These are phyloP conservation scores for Nanorana parkeri DNA, from an alignment of 2,113 vertebrate genomes.

Conservation along the genomic window DNA sequence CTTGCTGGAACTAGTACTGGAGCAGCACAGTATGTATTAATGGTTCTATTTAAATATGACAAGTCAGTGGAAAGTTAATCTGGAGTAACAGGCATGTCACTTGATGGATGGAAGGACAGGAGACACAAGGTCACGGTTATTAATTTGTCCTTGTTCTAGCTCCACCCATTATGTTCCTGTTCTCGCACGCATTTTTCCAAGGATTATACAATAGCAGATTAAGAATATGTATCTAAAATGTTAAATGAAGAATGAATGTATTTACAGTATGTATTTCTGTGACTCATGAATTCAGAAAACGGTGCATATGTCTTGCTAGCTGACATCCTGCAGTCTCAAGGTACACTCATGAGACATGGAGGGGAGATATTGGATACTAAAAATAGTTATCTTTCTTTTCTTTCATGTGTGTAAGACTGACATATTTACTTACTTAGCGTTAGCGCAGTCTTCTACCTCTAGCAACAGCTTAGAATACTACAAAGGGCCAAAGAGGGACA, in stretches of 20 bases:
- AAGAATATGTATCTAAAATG: not conserved
- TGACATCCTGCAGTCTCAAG: not conserved
- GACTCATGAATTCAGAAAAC: not conserved
- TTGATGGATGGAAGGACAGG: conserved; percentile 15
- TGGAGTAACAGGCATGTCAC: not conserved
- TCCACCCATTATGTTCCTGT: conserved; percentile 29
- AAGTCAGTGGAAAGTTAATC: not conserved
- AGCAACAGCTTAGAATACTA: not conserved
- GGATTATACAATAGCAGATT: not conserved
- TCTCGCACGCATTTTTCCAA: conserved; percentile 18
- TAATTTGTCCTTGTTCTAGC: conserved; percentile 16
- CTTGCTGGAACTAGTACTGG: not conserved
- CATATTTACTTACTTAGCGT: not conserved
- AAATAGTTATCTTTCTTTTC: conserved; percentile 19
- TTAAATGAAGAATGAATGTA: not conserved
- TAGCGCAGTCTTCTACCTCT: not conserved
- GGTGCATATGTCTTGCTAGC: not conserved
- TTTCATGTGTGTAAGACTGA: conserved; percentile 5
- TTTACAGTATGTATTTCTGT: not conserved
- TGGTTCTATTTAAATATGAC: conserved; percentile 7
- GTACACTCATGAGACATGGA: not conserved
- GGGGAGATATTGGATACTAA: conserved; percentile 27
- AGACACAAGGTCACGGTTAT: conserved; percentile 27
- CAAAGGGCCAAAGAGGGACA: not conserved
- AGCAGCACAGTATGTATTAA: not conserved